Evolutionary conservation across 2,113 vertebrate genomes (phyloP).

Genomic region (Neotoma lepida): DNA sequence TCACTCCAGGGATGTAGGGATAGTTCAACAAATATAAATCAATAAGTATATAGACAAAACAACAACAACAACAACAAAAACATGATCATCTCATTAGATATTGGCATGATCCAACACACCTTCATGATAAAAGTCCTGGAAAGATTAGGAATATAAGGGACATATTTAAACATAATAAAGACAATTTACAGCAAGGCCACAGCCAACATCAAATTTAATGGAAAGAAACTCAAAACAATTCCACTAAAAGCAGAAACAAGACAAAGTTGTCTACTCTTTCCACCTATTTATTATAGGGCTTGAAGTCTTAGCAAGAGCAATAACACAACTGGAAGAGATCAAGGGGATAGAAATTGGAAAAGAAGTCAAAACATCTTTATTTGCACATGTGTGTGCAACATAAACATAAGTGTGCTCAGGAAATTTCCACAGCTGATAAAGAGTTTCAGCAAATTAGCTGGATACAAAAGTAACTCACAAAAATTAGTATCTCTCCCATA

Average conservation of each 20-base stretch:
- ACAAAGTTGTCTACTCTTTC: not conserved
- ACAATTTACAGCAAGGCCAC: not conserved
- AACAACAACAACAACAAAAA: not conserved
- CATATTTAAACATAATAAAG: not conserved
- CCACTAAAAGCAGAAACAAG: not conserved
- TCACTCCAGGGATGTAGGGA: not conserved
- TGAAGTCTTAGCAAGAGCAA: not conserved
- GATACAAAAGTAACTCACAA: not conserved
- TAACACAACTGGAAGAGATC: not conserved
- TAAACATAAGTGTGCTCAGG: not conserved
- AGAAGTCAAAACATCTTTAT: not conserved
- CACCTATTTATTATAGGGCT: not conserved
- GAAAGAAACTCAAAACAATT: not conserved
- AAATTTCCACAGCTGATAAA: not conserved
- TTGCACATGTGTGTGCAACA: too few species aligned
- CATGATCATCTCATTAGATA: not conserved
- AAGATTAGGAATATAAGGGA: not conserved
- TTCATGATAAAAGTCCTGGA: too few species aligned
- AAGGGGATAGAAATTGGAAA: not conserved
- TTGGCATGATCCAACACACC: not conserved
- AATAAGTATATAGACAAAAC: not conserved
- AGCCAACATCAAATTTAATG: not conserved
- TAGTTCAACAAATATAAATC: not conserved
- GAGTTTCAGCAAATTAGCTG: not conserved
- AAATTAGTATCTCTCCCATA: not conserved